Evolutionary conservation across 1,140 invertebrate species (phyloP), one percentile per base, ranked within the genome.

Genomic region (Conopomorpha cramerella): DNA sequence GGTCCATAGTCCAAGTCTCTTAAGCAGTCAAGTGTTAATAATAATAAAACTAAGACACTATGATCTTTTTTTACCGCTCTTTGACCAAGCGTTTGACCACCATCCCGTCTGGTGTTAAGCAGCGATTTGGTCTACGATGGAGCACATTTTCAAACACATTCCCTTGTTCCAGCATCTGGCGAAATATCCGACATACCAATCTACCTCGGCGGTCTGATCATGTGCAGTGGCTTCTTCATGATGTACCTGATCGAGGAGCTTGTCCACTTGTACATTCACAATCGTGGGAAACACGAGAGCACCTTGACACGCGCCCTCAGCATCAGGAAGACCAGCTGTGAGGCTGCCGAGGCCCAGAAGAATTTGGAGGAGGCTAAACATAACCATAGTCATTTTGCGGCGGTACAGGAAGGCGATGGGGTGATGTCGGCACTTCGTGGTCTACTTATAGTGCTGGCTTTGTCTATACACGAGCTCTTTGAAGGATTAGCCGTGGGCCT

Each of bases 391-490:
- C 71, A 72, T 30, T 15, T 61, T 2, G 28, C 49, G 4, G 68
- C 82, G 16, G 51, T 42, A 8, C 51, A 68, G 29, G 38, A 56
- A 1, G 77, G 80, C 26, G 85, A 86, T 46, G 79, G 83, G 7
- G 70, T 87, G 7, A 78, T 86, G 26, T 81, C 84, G 25, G 85
- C 86, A 6, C 55, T 93, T 14, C 68, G 89, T 47, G 87, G 90
- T 8, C 63, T 92, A 14, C 58, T 94, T 12, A 87, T 95, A 38
- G 89, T 96, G 0, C 62, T 93, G 27, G 93, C 93, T 0, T 66
- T 97, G n/a, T 93, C 92, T 0, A 85, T 96, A 30, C 94, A 97
- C 53, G 91, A 94, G 45, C 74, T 95, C 0, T 94, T 97, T 55
- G 94, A 97, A 80, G 94, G 94, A 4, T 81, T 96, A 35, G 89